A percentile compares a stretch with the other conserved stretches of the same genome.
Evolutionary conservation across 2,113 vertebrate species (phyloP).

Genomic region (Protomyctophum bolini): DNA sequence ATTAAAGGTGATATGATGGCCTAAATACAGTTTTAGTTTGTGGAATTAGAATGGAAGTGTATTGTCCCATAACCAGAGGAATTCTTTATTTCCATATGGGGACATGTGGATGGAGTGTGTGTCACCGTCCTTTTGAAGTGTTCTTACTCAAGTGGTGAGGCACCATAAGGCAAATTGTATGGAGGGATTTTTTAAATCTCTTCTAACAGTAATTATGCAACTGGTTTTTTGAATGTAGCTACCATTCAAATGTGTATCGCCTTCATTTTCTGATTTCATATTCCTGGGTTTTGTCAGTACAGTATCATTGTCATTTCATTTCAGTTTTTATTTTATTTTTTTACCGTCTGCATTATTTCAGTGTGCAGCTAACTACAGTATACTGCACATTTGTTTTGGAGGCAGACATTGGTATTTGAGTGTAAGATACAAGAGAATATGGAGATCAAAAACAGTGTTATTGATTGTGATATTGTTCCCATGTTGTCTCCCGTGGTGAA

Average conservation of each 20-base stretch:
- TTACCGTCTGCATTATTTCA: conserved; percentile 53
- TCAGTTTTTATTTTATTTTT: conserved; percentile 46
- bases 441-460: conserved; percentile 81
- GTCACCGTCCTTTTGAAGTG: conserved; percentile 56
- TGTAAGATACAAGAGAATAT: conserved; percentile 66
- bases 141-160: conserved; percentile 56
- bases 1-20: conserved; percentile 1
- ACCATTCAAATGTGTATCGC: conserved; percentile 77
- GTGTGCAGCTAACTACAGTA: conserved; percentile 54
- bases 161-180: conserved; percentile 55
- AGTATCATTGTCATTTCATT: conserved; percentile 61
- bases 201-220: conserved; percentile 79
- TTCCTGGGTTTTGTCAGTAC: conserved; percentile 64
- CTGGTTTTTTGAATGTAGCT: conserved; percentile 83
- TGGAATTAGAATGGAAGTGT: conserved; percentile 30
- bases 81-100: conserved; percentile 57
- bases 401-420: conserved; percentile 60
- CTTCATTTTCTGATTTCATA: conserved; percentile 67
- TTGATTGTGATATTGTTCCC: conserved; percentile 70
- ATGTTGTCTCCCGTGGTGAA: conserved; percentile 73
- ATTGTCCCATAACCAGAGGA: conserved; percentile 59
- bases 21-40: conserved; percentile 44
- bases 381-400: conserved; percentile 48
- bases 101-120: conserved; percentile 49
- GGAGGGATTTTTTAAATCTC: conserved; percentile 67